Conservation (phyloP, 2,113 vertebrate genomes). For the Mungos mungo region DNA sequence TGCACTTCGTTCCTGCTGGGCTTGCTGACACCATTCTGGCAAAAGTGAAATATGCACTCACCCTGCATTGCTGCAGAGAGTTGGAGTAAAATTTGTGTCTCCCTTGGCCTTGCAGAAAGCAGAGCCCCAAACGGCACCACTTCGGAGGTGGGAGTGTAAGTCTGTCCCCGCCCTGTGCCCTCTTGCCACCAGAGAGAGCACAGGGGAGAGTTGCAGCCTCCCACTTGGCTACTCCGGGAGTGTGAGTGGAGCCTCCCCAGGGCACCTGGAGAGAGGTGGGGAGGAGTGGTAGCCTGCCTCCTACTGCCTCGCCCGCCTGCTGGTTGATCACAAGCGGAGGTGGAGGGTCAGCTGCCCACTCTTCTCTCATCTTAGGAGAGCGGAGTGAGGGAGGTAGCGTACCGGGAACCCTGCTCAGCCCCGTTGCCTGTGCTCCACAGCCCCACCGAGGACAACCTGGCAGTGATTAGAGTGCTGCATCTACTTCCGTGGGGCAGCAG, state of each 20-base stretch:
- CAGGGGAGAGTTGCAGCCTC: neutral
- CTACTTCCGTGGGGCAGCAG: rapidly evolving
- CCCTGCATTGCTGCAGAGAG: neutral
- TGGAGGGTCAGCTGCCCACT: neutral
- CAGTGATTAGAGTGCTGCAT: rapidly evolving
- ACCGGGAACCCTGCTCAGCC: neutral
- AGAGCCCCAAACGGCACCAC: neutral
- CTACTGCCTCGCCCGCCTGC: neutral
- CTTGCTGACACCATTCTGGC: neutral
- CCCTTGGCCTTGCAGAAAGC: neutral
- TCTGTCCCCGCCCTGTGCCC: neutral
- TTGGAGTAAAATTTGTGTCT: neutral
- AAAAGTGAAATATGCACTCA: neutral
- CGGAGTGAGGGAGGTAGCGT: no score
- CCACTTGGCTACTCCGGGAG: neutral
- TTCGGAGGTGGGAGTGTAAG: neutral
- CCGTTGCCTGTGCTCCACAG: neutral
- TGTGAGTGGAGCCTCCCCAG: neutral
- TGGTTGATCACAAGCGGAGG: neutral
- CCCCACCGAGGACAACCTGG: neutral
- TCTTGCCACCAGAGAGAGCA: neutral
- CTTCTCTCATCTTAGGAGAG: neutral
- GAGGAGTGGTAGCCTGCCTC: neutral
- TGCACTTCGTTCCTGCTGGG: neutral
- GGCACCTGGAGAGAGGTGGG: neutral